phyloP scores from a whole-genome alignment of 2,888 invertebrate genomes.

The Melinopterus prodromus region DNA sequence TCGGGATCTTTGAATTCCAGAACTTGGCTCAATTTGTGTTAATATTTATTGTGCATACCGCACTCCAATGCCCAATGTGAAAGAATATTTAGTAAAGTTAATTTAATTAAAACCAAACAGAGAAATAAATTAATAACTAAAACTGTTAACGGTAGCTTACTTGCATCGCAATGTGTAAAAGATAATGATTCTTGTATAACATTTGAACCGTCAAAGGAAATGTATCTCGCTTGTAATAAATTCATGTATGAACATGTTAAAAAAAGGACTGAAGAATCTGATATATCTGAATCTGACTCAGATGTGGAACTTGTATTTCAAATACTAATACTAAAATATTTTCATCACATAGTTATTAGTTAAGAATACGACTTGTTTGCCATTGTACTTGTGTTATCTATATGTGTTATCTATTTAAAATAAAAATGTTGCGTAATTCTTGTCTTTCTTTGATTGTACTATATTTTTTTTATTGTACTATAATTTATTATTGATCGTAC shows the following conservation, averaged over 20 bases:
- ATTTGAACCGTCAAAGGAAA: slow-evolving; percentile 5
- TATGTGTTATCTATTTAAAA: too few species aligned
- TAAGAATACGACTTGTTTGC: too few species aligned
- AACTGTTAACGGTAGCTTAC: slow-evolving; percentile 8
- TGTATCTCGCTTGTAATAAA: not conserved
- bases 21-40: slow-evolving; percentile 8
- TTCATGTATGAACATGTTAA: not conserved
- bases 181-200: not conserved
- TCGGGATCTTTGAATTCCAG: not conserved
- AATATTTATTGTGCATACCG: slow-evolving; percentile 1
- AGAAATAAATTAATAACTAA: slow-evolving; percentile 7
- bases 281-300: not conserved
- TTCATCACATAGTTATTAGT: too few species aligned
- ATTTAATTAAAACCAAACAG: slow-evolving; percentile 10
- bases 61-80: slow-evolving; percentile 19
- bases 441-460: too few species aligned
- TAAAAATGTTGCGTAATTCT: too few species aligned
- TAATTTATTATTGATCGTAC: too few species aligned
- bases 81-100: slow-evolving; percentile 25
- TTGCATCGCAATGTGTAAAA: not conserved
- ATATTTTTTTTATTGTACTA: too few species aligned
- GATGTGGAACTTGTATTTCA: not conserved
- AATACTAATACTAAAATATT: not conserved
- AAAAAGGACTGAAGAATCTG: not conserved
- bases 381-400: too few species aligned